Base-by-base conservation (phyloP, 2,888 invertebrate genomes). In the Heliconius erato region DNA sequence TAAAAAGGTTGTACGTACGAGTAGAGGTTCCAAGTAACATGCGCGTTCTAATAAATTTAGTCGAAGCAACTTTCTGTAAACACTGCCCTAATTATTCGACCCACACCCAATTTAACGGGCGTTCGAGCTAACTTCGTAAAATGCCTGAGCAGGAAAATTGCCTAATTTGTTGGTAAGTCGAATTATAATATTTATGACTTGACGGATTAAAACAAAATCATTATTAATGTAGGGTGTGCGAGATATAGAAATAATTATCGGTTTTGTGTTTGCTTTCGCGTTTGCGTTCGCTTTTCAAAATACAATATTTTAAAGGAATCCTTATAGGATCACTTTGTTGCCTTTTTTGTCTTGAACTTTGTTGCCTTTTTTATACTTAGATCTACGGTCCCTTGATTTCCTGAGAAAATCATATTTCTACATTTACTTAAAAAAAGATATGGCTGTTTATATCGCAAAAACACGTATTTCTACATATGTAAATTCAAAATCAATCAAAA, bases 21-120 rank as follows among this genome's bases (percentile, higher is more conserved):
- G 28, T 28, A 44, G 23, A 68, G 49, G 16, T 35, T 63, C 14
- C 35, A 76, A 26, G 65, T 28, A 40, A 78, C 67, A 67, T 68
- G 68, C 32, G 68, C 67, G 78, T 71, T 77, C 69, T 16, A 81
- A 69, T 81, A 68, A 63, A 77, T 63, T 63, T 44, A 77, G 81
- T 81, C 44, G 19, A 77, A 63, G 40, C 32, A 77, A 77, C 76
- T 76, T 54, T 32, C 44, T 69, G 69, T 69, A 63, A 81, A 77
- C 69, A 81, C 68, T 81, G 76, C 32, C 76, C 28, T 81, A 77
- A 81, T 77, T 81, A 81, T 69, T 28, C 28, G 32, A 78, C 65
- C 78, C 69, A 81, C 59, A 76, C 69, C 44, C 59, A 77, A 81
- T 81, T 76, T 81, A 68, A 69, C 35, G 44, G 69, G 80, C 69